These are phyloP conservation scores for Agrypnia vestita DNA, from an alignment of 1,140 invertebrate genomes.

Conservation along the genomic window DNA sequence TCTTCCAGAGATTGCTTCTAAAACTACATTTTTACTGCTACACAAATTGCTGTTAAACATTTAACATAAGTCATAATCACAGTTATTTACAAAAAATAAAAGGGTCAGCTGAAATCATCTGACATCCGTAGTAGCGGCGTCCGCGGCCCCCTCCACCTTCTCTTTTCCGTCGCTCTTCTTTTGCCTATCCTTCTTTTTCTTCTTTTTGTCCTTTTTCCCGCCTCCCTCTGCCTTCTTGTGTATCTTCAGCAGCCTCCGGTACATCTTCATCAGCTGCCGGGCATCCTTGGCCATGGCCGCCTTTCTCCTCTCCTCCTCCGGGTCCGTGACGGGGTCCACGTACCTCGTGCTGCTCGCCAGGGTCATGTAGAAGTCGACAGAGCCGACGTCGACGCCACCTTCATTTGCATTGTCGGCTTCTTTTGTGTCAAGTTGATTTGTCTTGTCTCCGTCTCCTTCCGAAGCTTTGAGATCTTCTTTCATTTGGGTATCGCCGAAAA, in stretches of 20 bases:
- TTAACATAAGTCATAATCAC: no score
- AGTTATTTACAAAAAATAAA: background rate
- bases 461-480: background rate
- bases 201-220: conserved; percentile 67
- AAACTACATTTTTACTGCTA: no score
- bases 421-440: no score
- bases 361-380: conserved; percentile 69
- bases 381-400: conserved; percentile 64
- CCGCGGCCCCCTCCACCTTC: no score
- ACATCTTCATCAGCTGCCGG: conserved; percentile 70
- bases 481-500: background rate
- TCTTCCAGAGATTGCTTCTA: no score
- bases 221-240: conserved; percentile 65
- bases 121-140: no score
- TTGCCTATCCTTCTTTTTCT: conserved; percentile 63
- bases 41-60: no score
- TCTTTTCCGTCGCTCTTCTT: conserved; percentile 30
- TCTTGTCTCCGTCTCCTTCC: conserved; percentile 15
- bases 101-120: background rate
- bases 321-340: conserved; percentile 65
- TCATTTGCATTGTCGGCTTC: conserved; percentile 2
- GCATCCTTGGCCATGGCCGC: conserved; percentile 69
- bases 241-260: conserved; percentile 70
- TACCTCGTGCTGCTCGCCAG: conserved; percentile 68
- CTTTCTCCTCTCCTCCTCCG: conserved; percentile 50